Conservation (phyloP, 2,888 invertebrate genomes). For the Gasteruption jaculator region DNA sequence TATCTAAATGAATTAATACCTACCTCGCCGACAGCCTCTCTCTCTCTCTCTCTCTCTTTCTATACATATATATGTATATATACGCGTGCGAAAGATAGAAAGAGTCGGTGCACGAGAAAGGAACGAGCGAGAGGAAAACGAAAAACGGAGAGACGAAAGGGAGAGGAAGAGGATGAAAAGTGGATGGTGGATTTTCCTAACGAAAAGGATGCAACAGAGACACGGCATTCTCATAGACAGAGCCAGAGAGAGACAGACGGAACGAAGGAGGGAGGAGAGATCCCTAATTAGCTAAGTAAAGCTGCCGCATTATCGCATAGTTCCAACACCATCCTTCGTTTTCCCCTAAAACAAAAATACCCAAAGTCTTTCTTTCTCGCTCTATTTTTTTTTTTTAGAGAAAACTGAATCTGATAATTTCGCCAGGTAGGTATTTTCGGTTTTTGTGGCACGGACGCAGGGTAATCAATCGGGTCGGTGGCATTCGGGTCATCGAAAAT, state of each 20-base stretch:
- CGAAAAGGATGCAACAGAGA: slow-evolving; percentile 14
- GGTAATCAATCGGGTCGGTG: slow-evolving; percentile 21
- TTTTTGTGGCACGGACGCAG: slow-evolving; percentile 8
- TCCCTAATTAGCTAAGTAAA: slow-evolving; percentile 52
- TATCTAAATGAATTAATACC: slow-evolving; percentile 48
- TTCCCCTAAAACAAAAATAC: slow-evolving; percentile 27
- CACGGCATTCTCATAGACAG: slow-evolving; percentile 3
- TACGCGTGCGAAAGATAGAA: slow-evolving; percentile 18
- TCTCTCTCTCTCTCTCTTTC: no score
- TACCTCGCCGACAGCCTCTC: slow-evolving; percentile 28
- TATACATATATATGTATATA: no score
- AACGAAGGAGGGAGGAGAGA: slow-evolving; percentile 19
- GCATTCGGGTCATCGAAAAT: no score
- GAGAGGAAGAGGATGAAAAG: slow-evolving; percentile 18
- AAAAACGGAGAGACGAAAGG: slow-evolving; percentile 19
- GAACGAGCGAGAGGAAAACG: slow-evolving; percentile 15
- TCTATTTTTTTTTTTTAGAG: no score
- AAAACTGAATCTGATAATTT: not conserved
- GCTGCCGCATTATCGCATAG: slow-evolving; percentile 50
- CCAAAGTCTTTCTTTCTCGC: slow-evolving; percentile 29
- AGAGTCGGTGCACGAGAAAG: slow-evolving; percentile 12
- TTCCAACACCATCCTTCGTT: slow-evolving; percentile 32
- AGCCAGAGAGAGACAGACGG: slow-evolving; percentile 13
- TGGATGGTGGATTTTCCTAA: slow-evolving; percentile 25
- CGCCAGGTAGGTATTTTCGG: slow-evolving; percentile 1